A percentile compares a stretch with the other conserved stretches of the same genome.
phyloP scores from a whole-genome alignment of 1,140 invertebrate species.

The Leptopilina boulardi region DNA sequence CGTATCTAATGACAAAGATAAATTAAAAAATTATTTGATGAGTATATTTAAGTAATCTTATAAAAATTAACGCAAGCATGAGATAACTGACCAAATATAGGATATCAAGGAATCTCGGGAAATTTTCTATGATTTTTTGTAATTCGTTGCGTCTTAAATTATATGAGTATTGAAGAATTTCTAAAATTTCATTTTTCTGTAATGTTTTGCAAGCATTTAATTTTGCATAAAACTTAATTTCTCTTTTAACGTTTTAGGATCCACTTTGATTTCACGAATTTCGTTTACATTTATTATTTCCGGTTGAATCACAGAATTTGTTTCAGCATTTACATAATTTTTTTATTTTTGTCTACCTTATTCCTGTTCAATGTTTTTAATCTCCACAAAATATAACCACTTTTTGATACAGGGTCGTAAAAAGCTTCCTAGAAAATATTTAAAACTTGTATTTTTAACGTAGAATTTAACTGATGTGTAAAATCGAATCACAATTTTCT shows the following conservation, averaged over 20 bases:
- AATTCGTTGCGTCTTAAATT: background rate
- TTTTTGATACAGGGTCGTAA: slow-evolving; percentile 11
- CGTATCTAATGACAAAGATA: background rate
- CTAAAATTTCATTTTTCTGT: background rate
- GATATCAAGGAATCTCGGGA: background rate
- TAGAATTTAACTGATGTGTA: too few relatives aligned
- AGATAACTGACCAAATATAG: background rate
- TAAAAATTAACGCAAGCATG: background rate
- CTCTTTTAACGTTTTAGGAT: background rate
- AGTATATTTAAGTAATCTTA: background rate
- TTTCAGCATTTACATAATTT: background rate
- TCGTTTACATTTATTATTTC: background rate
- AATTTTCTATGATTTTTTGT: background rate
- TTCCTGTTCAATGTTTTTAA: slow-evolving; percentile 21
- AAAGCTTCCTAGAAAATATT: slow-evolving; percentile 29
- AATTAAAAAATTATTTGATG: background rate
- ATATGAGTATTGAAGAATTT: background rate
- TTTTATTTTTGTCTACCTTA: background rate
- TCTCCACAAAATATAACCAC: slow-evolving; percentile 33
- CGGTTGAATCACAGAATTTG: background rate
- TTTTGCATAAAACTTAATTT: background rate
- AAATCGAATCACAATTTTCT: too few relatives aligned
- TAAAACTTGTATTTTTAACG: too few relatives aligned
- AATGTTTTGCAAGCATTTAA: background rate
- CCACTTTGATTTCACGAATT: background rate